A percentile compares a stretch with the other conserved stretches of the same genome.
phyloP scores from a whole-genome alignment of 2,888 invertebrate genomes.

The Crematogaster levior region DNA sequence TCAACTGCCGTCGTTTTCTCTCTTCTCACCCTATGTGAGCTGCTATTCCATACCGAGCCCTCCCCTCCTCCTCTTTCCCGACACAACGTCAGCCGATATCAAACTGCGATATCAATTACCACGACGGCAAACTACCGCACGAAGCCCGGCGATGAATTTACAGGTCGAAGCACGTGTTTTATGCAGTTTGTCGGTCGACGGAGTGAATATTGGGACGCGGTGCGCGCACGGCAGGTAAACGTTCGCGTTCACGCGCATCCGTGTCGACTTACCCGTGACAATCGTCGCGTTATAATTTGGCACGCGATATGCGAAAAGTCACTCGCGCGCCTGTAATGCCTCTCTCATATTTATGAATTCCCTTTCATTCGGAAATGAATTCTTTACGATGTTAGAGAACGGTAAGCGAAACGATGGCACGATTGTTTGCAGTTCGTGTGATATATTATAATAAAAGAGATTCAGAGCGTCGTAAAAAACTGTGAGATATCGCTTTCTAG shows the following conservation, averaged over 20 bases:
- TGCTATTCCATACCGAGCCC: conserved; percentile 46
- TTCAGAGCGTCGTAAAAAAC: not conserved
- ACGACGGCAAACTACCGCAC: conserved; percentile 55
- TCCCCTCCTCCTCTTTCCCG: conserved; percentile 48
- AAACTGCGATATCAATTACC: conserved; percentile 75
- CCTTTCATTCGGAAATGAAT: not conserved
- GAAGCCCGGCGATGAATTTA: conserved; percentile 51
- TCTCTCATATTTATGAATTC: conserved; percentile 7
- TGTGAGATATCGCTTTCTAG: not conserved
- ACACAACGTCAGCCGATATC: conserved; percentile 66
- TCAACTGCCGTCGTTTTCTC: conserved; percentile 39
- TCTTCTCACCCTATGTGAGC: conserved; percentile 42
- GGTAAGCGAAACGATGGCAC: not conserved
- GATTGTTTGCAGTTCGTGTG: not conserved
- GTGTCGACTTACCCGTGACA: conserved; percentile 29
- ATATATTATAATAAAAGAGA: conserved; percentile 6
- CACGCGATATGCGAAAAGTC: conserved; percentile 28
- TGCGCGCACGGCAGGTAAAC: conserved; percentile 12
- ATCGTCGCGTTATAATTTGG: conserved; percentile 31
- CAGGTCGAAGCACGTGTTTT: conserved; percentile 51
- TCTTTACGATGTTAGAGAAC: not conserved
- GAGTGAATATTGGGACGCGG: conserved; percentile 38
- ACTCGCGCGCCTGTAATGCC: not conserved
- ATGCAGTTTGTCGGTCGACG: conserved; percentile 46
- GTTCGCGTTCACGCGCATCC: conserved; percentile 23